phyloP scores from a whole-genome alignment of 2,113 vertebrate genomes.

The Arvicanthis niloticus region DNA sequence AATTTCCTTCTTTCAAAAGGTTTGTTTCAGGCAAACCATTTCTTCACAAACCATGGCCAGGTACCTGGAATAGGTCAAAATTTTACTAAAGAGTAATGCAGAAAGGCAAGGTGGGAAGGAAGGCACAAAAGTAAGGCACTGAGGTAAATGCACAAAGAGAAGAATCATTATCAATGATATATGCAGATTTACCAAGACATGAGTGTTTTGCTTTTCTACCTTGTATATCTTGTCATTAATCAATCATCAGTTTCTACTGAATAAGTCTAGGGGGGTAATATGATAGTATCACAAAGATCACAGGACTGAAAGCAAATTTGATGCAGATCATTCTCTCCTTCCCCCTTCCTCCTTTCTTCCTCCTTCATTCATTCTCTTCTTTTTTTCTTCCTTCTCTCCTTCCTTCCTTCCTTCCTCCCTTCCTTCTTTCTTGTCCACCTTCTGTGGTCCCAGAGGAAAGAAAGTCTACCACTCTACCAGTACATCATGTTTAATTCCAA shows the following conservation, averaged over 20 bases:
- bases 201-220: slow-evolving; percentile 24
- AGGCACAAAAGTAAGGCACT: background rate
- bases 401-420: background rate
- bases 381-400: too few species aligned
- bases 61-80: slow-evolving; percentile 20
- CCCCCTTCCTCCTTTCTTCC: background rate
- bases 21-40: slow-evolving; percentile 64
- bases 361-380: background rate
- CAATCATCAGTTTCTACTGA: background rate
- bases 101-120: background rate
- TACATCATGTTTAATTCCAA: slow-evolving; percentile 27
- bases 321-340: background rate
- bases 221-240: slow-evolving; percentile 18
- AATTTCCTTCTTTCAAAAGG: slow-evolving; percentile 77
- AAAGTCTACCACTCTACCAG: background rate
- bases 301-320: background rate
- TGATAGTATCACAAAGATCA: background rate
- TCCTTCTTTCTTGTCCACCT: background rate
- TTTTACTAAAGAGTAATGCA: slow-evolving; percentile 27
- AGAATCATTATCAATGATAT: background rate
- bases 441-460: background rate
- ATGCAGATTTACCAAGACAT: background rate
- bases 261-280: background rate
- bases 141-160: slow-evolving; percentile 22
- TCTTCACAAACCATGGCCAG: background rate